phyloP scores from a whole-genome alignment of 2,888 invertebrate species.

The Chalcosyrphus nemorum region DNA sequence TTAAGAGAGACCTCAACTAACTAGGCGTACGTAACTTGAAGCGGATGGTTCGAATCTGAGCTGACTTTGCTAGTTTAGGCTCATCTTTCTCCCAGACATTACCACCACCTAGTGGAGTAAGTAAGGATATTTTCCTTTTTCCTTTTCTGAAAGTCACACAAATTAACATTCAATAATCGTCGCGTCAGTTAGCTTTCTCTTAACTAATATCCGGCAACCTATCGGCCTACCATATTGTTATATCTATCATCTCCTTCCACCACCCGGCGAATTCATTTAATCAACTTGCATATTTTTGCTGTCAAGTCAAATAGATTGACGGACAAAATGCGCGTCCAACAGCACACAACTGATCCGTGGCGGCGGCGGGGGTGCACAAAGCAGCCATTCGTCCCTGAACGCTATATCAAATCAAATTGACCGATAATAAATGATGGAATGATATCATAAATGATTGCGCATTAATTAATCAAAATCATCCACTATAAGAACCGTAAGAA shows the following conservation, averaged over 20 bases:
- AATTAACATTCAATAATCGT: no score
- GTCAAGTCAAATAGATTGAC: slow-evolving; percentile 28
- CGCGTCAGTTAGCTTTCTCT: no score
- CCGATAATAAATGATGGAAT: slow-evolving; percentile 64
- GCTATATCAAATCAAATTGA: slow-evolving; percentile 61
- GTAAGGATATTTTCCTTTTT: no score
- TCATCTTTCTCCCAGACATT: no score
- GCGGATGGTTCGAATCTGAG: no score
- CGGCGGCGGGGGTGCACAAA: no score
- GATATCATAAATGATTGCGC: slow-evolving; percentile 56
- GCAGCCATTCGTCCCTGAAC: slow-evolving; percentile 16
- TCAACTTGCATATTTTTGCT: slow-evolving; percentile 41
- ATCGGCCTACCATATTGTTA: neutral
- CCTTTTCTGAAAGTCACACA: no score
- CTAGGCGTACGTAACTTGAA: no score
- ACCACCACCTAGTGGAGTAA: no score
- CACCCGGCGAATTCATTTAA: neutral
- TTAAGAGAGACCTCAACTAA: no score
- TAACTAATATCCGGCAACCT: neutral
- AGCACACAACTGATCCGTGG: slow-evolving; percentile 5
- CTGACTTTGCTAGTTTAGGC: no score
- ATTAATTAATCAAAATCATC: slow-evolving; percentile 68
- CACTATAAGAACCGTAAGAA: neutral
- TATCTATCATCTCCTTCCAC: neutral
- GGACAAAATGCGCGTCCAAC: neutral